Percentiles rank a stretch among this genome's conserved stretches.
phyloP scores from a whole-genome alignment of 2,113 vertebrate genomes.

The Pluvianellus socialis region DNA sequence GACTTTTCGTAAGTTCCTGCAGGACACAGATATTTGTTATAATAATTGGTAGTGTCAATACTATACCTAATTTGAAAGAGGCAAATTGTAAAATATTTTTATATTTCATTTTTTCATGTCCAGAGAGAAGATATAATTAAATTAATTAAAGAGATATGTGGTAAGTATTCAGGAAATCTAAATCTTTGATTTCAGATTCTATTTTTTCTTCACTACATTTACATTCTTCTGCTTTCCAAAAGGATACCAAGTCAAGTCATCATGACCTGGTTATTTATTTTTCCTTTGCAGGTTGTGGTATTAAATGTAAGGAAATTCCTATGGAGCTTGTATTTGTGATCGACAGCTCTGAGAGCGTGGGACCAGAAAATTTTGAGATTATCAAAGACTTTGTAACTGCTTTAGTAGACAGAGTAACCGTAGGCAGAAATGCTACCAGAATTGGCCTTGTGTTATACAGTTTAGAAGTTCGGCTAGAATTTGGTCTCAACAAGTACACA shows the following conservation, averaged over 20 bases:
- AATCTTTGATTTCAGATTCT: not conserved
- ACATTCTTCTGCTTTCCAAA: not conserved
- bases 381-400: constrained; percentile 91
- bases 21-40: not conserved
- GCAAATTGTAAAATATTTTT: not conserved
- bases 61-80: not conserved
- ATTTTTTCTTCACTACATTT: not conserved
- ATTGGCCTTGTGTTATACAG: constrained; percentile 90
- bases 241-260: not conserved
- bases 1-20: not conserved
- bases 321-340: constrained; percentile 95
- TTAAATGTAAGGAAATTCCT: constrained; percentile 92
- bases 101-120: constrained; percentile 28
- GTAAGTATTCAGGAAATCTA: constrained; percentile 73
- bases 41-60: not conserved
- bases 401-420: constrained; percentile 86
- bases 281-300: constrained; percentile 81
- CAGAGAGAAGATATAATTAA: constrained; percentile 90
- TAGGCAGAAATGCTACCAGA: constrained; percentile 87
- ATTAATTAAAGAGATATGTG: constrained; percentile 90
- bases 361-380: constrained; percentile 91
- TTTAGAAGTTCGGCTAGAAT: constrained; percentile 85
- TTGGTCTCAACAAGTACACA: constrained; percentile 81
- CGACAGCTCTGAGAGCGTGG: constrained; percentile 92
- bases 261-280: not conserved